Evolutionary conservation across 2,888 invertebrate species (phyloP), one percentile per base, ranked within the genome.

Genomic region (Megaustenia siamemsis): DNA sequence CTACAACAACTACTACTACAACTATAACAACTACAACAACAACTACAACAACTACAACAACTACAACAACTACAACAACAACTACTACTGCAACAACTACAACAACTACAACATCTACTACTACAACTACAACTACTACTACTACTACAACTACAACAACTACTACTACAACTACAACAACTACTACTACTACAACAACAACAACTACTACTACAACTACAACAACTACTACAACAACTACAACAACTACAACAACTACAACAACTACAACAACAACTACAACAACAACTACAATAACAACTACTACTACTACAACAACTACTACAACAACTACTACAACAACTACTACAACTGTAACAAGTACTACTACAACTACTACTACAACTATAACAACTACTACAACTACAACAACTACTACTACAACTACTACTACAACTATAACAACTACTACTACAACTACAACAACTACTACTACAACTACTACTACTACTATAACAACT

Each of bases 391-490:
- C n/a, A n/a, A n/a, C n/a, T n/a, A n/a, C n/a, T n/a, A n/a, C n/a
- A n/a, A n/a, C 21, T 71, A 71, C 71, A 40, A 71, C 40, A 40
- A 12, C 71, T 71, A 71, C 40, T 71, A 71, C 40, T 71, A 71
- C n/a, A n/a, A n/a, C n/a, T n/a, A n/a, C n/a, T n/a, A n/a, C n/a
- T n/a, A n/a, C n/a, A n/a, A n/a, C n/a, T n/a, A n/a, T n/a, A n/a
- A n/a, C n/a, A n/a, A n/a, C n/a, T n/a, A n/a, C n/a, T n/a, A n/a
- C n/a, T n/a, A 38, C 40, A 40, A 18, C 71, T 71, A 71, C 40
- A 15, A 71, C 71, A 40, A 38, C 71, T 71, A 38, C 71, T 71
- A 38, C 71, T 71, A 71, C 18, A 40, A 71, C 71, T 71, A 38
- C 71, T 71, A 38, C 71, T 71, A 71, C 40, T 71, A 71, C 56